Percentiles rank a stretch among this genome's conserved stretches.
These are phyloP conservation scores for Drosophila robusta DNA, from an alignment of 2,888 invertebrate genomes.

Conservation along the genomic window DNA sequence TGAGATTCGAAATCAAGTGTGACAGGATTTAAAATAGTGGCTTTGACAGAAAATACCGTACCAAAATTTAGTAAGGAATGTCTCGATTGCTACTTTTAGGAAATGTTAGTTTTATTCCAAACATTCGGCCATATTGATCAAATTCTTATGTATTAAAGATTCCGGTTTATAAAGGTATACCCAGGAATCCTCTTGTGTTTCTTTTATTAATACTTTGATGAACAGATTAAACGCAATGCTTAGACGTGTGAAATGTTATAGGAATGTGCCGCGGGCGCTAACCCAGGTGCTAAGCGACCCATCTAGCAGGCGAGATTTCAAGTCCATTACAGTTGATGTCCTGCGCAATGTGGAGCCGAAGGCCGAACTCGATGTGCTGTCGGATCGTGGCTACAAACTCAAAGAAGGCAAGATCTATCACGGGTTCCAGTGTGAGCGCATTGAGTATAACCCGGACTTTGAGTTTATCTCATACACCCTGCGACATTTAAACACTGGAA, in stretches of 20 bases:
- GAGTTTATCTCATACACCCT: constrained; percentile 91
- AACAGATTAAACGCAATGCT: constrained; percentile 4
- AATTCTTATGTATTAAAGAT: background rate
- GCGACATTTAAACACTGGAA: constrained; percentile 91
- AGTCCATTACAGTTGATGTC: too few relatives aligned
- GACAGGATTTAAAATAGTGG: too few relatives aligned
- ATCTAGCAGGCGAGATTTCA: constrained; percentile 9
- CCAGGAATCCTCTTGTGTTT: background rate
- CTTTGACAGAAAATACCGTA: too few relatives aligned
- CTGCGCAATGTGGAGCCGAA: background rate
- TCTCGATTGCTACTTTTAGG: too few relatives aligned
- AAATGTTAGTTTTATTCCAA: background rate
- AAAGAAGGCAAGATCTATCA: constrained; percentile 85
- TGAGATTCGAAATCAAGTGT: too few relatives aligned
- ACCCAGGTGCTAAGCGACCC: background rate
- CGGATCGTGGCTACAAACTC: constrained; percentile 56
- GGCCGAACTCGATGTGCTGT: background rate
- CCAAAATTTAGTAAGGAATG: background rate
- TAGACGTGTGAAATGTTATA: constrained; percentile 4
- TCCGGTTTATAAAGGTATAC: background rate
- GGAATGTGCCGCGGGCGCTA: background rate
- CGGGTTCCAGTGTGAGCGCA: constrained; percentile 89
- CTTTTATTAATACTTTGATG: background rate
- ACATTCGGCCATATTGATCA: background rate
- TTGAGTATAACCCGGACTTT: constrained; percentile 91